Conservation (phyloP, 2,888 invertebrate species). For the Agrochola lychnidis region DNA sequence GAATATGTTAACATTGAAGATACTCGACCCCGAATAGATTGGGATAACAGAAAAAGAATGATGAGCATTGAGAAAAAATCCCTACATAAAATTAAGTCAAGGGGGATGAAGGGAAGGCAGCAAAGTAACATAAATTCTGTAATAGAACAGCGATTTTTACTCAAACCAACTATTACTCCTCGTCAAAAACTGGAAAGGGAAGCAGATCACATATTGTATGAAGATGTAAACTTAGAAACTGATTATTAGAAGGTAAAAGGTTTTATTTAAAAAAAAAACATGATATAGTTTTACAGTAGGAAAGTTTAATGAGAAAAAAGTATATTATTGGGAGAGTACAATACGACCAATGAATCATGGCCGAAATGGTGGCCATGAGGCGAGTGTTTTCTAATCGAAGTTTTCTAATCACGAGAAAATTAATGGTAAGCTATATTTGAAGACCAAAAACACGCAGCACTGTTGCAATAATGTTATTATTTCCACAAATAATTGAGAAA, state of each 20-base stretch:
- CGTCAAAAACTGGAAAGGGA: not conserved
- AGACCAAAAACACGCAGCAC: no score
- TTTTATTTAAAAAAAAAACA: not conserved
- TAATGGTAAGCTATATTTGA: no score
- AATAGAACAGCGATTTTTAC: not conserved
- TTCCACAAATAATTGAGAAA: no score
- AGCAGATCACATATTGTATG: not conserved
- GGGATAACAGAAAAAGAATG: not conserved
- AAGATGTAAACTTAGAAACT: not conserved
- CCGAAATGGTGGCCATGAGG: no score
- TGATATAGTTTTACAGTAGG: no score
- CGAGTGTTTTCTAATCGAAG: no score
- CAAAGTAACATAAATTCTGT: conserved; percentile 1
- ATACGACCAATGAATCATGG: no score
- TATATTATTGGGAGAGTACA: no score
- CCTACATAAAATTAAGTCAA: conserved; percentile 17
- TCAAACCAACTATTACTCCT: conserved; percentile 12
- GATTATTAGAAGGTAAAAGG: not conserved
- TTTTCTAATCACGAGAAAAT: no score
- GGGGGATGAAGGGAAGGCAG: conserved; percentile 3
- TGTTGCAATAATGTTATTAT: no score
- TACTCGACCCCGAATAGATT: not conserved
- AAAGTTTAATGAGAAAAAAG: no score
- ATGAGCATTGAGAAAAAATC: not conserved
- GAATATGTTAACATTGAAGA: not conserved